These are phyloP conservation scores for Megaceryle alcyon DNA, from an alignment of 2,797 vertebrate genomes.

Conservation along the genomic window DNA sequence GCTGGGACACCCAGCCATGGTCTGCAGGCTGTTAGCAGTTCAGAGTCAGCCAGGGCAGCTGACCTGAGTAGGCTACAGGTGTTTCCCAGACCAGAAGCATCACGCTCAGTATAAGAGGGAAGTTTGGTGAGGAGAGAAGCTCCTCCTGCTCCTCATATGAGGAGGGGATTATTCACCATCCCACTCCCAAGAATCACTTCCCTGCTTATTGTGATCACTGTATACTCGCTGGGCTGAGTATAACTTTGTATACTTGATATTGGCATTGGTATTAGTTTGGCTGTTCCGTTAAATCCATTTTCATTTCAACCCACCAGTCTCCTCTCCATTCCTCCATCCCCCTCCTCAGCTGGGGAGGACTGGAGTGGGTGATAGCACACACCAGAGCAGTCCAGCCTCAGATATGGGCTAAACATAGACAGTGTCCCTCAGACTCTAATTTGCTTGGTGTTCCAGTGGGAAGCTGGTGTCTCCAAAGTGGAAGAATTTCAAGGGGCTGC, in stretches of 20 bases:
- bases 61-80: too few species aligned
- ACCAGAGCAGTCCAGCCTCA: too few species aligned
- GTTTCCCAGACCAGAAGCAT: background rate
- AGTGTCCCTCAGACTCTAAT: background rate
- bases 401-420: background rate
- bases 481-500: slow-evolving; percentile 97
- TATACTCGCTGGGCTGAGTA: background rate
- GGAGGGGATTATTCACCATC: background rate
- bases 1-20: background rate
- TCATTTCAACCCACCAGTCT: background rate
- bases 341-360: background rate
- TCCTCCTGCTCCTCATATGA: background rate
- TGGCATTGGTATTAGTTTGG: background rate
- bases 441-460: slow-evolving; percentile 79
- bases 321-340: background rate
- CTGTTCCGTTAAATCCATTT: background rate
- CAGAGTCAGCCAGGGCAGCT: background rate
- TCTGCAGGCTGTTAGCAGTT: background rate
- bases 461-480: slow-evolving; percentile 97
- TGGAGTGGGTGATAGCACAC: background rate
- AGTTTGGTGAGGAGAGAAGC: background rate
- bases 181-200: background rate
- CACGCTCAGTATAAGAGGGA: background rate
- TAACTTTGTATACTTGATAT: background rate
- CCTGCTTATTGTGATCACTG: background rate